Evolutionary conservation across 2,888 invertebrate species (phyloP), one percentile per base, ranked within the genome.

Genomic region (Drosophila fungiperda): DNA sequence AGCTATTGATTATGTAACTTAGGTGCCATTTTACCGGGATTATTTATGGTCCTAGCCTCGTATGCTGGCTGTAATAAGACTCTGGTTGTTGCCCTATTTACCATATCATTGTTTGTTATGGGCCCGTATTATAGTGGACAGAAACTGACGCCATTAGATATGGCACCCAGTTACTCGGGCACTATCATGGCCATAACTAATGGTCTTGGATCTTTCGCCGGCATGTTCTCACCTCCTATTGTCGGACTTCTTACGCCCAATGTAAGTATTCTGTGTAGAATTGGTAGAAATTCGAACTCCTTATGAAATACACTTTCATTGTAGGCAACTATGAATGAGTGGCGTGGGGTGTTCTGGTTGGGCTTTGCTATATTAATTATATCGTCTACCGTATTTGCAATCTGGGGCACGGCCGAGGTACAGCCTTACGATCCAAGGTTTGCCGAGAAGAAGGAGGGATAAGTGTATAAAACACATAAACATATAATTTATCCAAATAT

Each of bases 311-410:
- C 4, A 36, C 12, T 33, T 23, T 49, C 0, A n/a, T 65, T 63
- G 5, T 32, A 95, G 95, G 94, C 95, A 35, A 94, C 94, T 0
- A 82, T 96, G 15, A 90, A 91, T 15, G 95, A 96, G 93, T 97
- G 97, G 97, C 94, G 96, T 23, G 82, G 94, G 0, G 97, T 97
- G 0, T 97, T 97, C 91, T 96, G 97, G 96, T 95, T 97, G 26
- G 95, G 96, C 38, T 94, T 96, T 2, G 95, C 87, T 0, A 94
- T 97, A 5, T 94, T 97, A 68, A 91, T 95, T 0, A 62, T 94
- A 0, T 95, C 96, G 0, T 96, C 96, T 85, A 40, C 95, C 0
- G 89, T 96, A 8, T 97, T 96, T 91, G 77, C 95, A 0, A 55
- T 96, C 4, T 96, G 95, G 87, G 97, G 83, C 2, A 36, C 68